Evolutionary conservation across 2,797 vertebrate genomes (phyloP).

Genomic region (Chaetodon trifasciatus): DNA sequence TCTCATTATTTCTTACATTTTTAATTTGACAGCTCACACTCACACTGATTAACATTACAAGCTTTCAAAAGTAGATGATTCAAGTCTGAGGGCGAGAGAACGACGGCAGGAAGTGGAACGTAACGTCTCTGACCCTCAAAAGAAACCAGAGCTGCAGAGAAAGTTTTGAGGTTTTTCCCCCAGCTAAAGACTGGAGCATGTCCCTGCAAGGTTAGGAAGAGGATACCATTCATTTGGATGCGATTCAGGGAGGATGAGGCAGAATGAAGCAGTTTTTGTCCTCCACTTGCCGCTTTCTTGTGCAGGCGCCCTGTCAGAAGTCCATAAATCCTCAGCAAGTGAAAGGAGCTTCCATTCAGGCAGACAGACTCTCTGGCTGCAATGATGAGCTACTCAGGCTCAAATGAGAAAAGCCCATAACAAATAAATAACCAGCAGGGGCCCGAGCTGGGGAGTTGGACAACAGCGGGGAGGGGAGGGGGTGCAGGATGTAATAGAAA

Average conservation of each 20-base stretch:
- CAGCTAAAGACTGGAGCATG: background rate
- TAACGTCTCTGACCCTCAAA: background rate
- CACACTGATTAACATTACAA: slow-evolving; percentile 32
- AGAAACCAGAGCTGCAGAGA: background rate
- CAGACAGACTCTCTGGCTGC: slow-evolving; percentile 59
- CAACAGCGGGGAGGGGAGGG: slow-evolving; percentile 12
- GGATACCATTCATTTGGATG: slow-evolving; percentile 13
- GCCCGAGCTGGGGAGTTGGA: slow-evolving; percentile 51
- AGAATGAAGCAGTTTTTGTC: slow-evolving; percentile 15
- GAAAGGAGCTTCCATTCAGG: slow-evolving; percentile 56
- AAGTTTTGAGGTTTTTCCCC: background rate
- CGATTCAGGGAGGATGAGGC: slow-evolving; percentile 30
- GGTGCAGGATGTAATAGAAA: slow-evolving; percentile 68
- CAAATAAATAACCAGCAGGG: slow-evolving; percentile 80
- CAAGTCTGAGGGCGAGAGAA: background rate
- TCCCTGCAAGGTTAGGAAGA: slow-evolving; percentile 16
- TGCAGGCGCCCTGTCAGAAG: slow-evolving; percentile 57
- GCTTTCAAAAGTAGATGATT: background rate
- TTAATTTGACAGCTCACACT: slow-evolving; percentile 48
- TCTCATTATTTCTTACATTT: slow-evolving; percentile 51
- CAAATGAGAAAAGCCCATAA: slow-evolving; percentile 78
- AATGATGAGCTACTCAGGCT: slow-evolving; percentile 78
- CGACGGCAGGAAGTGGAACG: background rate
- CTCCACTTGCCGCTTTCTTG: slow-evolving; percentile 19
- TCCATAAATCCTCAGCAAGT: slow-evolving; percentile 74